Conservation (phyloP, 2,888 invertebrate species). For the Lasioglossum calceatum region DNA sequence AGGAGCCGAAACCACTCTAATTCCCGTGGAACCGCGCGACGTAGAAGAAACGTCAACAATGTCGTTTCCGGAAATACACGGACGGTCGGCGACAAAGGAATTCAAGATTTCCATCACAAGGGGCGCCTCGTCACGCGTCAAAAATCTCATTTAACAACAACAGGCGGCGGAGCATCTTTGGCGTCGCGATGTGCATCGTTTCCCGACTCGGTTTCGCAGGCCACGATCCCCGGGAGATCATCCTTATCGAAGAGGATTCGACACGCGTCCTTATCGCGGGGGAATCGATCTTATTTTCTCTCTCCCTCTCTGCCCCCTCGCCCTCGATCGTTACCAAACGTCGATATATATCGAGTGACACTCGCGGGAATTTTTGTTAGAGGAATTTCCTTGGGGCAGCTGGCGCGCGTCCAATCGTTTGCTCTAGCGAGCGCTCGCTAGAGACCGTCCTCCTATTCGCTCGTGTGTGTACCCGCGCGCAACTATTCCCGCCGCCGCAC, state of each 20-base stretch:
- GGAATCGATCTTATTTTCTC: conserved; percentile 23
- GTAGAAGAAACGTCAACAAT: conserved; percentile 29
- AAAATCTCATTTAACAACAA: conserved; percentile 30
- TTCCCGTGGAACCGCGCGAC: conserved; percentile 9
- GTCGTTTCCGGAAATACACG: conserved; percentile 44
- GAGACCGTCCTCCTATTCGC: conserved; percentile 45
- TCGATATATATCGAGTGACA: conserved; percentile 38
- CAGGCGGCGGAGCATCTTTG: background rate
- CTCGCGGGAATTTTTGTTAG: conserved; percentile 55
- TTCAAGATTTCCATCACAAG: conserved; percentile 56
- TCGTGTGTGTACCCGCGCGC: conserved; percentile 33
- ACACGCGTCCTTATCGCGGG: conserved; percentile 44
- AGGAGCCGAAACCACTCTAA: background rate
- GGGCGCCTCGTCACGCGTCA: conserved; percentile 32
- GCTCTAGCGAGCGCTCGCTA: conserved; percentile 42
- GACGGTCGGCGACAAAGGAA: conserved; percentile 41
- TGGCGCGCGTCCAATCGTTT: conserved; percentile 64
- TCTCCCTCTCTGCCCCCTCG: background rate
- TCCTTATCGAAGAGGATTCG: conserved; percentile 22
- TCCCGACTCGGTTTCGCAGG: conserved; percentile 10
- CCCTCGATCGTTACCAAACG: background rate
- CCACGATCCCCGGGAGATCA: conserved; percentile 8
- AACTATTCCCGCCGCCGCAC: conserved; percentile 53
- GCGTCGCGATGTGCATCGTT: conserved; percentile 34
- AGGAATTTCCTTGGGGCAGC: conserved; percentile 57